Conservation (phyloP, 1,140 invertebrate species). For the Sipha flava region DNA sequence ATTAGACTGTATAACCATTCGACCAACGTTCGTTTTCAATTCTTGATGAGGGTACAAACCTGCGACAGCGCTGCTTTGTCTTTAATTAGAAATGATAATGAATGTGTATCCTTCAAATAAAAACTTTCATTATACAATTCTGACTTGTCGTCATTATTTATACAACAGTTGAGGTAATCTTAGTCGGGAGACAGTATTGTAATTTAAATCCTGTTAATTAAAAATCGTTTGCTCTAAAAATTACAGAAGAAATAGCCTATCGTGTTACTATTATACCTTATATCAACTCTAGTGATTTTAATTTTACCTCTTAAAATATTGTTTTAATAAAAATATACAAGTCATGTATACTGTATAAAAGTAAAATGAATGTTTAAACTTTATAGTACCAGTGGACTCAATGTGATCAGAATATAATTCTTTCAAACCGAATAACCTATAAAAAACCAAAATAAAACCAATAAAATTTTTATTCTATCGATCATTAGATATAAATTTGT, state of each 20-base stretch:
- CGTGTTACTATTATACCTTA: background rate
- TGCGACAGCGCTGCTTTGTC: background rate
- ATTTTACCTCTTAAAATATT: too few relatives aligned
- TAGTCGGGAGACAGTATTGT: background rate
- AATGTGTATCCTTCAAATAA: conserved; percentile 21
- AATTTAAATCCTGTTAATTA: background rate
- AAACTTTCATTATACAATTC: background rate
- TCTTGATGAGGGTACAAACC: background rate
- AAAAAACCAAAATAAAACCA: too few relatives aligned
- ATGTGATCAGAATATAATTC: too few relatives aligned
- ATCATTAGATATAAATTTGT: too few relatives aligned
- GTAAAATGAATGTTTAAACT: too few relatives aligned
- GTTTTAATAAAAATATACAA: too few relatives aligned
- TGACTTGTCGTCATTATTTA: conserved; percentile 5
- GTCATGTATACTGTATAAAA: too few relatives aligned
- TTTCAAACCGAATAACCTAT: too few relatives aligned
- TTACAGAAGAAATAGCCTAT: too few relatives aligned
- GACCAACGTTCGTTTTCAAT: conserved; percentile 7
- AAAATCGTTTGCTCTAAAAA: background rate
- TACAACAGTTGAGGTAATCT: conserved; percentile 3
- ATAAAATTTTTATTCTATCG: too few relatives aligned
- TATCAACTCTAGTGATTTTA: too few relatives aligned
- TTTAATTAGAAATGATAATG: conserved; percentile 33
- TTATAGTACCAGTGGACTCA: too few relatives aligned
- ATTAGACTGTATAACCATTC: background rate